Conservation (phyloP, 2,797 vertebrate genomes). For the Acridotheres tristis region DNA sequence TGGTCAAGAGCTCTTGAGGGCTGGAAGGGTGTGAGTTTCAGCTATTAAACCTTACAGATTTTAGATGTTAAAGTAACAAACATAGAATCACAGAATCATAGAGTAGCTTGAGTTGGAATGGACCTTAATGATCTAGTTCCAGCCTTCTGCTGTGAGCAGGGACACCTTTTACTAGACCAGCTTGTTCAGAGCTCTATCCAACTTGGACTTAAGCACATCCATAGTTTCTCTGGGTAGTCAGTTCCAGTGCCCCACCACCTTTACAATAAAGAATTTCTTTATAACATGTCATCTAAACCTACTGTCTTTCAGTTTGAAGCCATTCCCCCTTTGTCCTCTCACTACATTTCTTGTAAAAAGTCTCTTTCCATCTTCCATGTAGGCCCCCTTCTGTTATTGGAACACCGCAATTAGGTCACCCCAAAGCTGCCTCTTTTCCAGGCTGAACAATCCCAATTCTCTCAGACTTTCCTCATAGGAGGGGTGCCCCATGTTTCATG, state of each 20-base stretch:
- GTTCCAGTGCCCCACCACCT: background rate
- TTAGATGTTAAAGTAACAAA: background rate
- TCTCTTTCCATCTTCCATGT: background rate
- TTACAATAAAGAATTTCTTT: background rate
- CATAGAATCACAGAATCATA: background rate
- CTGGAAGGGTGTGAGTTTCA: background rate
- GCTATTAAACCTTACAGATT: background rate
- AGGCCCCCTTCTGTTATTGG: background rate
- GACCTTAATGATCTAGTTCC: background rate
- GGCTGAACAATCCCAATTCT: background rate
- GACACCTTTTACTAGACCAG: background rate
- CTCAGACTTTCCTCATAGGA: background rate
- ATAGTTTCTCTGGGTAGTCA: background rate
- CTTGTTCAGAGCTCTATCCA: background rate
- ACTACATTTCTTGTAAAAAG: background rate
- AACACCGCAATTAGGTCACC: background rate
- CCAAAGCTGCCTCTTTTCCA: background rate
- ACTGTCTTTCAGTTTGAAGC: background rate
- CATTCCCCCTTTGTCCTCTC: background rate
- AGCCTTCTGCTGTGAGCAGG: background rate
- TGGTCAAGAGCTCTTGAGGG: background rate
- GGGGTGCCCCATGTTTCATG: background rate
- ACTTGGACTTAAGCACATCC: background rate
- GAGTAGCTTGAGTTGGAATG: background rate
- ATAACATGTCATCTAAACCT: background rate